These are phyloP conservation scores for Eurosta solidaginis DNA, from an alignment of 1,140 invertebrate species.

Conservation along the genomic window DNA sequence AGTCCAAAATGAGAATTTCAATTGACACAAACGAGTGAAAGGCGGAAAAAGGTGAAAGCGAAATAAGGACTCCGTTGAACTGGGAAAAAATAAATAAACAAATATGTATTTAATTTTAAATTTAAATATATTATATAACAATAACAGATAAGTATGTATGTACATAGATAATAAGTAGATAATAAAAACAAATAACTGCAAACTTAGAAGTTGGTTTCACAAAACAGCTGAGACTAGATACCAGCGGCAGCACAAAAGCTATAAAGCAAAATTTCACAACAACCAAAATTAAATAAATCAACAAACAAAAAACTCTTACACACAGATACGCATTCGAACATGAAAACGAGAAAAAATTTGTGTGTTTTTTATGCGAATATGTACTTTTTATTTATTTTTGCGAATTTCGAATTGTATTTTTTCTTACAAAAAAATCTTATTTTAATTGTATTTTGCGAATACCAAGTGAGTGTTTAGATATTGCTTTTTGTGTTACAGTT, in stretches of 20 bases:
- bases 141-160: neutral
- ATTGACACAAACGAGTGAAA: neutral
- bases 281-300: constrained; percentile 4
- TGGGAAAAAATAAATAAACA: neutral
- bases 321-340: neutral
- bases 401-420: neutral
- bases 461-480: too few species aligned
- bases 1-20: neutral
- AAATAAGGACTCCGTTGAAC: neutral
- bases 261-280: constrained; percentile 25
- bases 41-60: constrained; percentile 4
- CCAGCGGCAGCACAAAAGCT: neutral
- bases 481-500: too few species aligned
- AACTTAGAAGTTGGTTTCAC: neutral
- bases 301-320: neutral
- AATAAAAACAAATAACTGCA: neutral
- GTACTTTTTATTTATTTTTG: neutral
- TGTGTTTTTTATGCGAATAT: neutral
- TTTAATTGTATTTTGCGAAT: too few species aligned
- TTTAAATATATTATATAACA: too few species aligned
- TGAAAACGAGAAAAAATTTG: neutral
- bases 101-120: too few species aligned
- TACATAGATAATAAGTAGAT: neutral
- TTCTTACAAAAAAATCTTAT: too few species aligned
- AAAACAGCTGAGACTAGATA: neutral